phyloP scores from a whole-genome alignment of 2,888 invertebrate genomes.

The Eustalomyia histrio region DNA sequence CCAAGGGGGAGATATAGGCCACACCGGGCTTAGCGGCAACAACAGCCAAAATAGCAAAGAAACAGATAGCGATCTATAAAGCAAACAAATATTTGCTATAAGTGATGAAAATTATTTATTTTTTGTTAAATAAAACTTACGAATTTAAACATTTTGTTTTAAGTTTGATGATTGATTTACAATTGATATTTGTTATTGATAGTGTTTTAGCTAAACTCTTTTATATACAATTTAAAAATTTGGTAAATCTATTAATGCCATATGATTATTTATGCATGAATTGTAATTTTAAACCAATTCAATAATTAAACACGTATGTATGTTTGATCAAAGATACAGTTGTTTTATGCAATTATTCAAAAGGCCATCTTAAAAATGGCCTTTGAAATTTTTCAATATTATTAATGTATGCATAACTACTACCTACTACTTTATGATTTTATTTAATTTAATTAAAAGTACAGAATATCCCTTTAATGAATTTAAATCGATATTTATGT shows the following conservation, averaged over 20 bases:
- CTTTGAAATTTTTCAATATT: not conserved
- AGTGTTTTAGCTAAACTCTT: not conserved
- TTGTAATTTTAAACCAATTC: not conserved
- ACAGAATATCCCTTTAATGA: not conserved
- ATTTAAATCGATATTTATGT: not conserved
- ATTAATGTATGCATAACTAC: not conserved
- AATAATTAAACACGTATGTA: not conserved
- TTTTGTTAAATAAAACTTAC: constrained; percentile 67
- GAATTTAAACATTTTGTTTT: constrained; percentile 73
- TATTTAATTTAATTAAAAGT: not conserved
- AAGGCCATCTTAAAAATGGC: not conserved
- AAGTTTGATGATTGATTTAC: constrained; percentile 24
- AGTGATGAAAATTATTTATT: not conserved
- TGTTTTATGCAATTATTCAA: not conserved
- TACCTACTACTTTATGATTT: not conserved
- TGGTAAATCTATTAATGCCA: not conserved
- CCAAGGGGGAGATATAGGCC: constrained; percentile 33
- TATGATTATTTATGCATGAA: not conserved
- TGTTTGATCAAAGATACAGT: not conserved
- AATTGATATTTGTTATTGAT: constrained; percentile 43
- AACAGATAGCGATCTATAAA: constrained; percentile 71
- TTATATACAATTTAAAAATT: not conserved
- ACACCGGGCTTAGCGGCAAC: constrained; percentile 69
- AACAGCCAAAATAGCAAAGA: constrained; percentile 74
- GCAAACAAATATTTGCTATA: not conserved